Base-by-base conservation (phyloP, 2,113 vertebrate genomes). In the Alethe diademata region DNA sequence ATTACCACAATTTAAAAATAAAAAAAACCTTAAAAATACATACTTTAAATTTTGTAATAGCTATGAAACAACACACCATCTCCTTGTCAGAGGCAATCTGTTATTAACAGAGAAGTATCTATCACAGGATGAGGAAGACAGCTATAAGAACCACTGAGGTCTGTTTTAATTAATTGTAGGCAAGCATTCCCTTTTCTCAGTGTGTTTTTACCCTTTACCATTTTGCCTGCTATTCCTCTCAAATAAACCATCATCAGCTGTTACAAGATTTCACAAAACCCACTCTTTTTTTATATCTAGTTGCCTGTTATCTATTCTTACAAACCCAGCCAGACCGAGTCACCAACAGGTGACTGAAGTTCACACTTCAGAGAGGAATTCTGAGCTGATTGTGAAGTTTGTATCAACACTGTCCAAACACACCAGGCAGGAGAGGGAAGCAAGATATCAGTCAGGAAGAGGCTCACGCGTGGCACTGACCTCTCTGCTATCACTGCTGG, bases 1-100 rank as follows among this genome's bases (percentile, higher is more conserved):
- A 62, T 1, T 2, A 17, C 33, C 25, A 73, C 0, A 18, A 19
- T 4, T 11, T 3, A 14, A 33, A 43, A 43, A 23, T 5, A 14
- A 14, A 11, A 11, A n/a, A 40, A 31, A 13, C 31, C 20, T 57
- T 64, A 10, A 35, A 92, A 82, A 80, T 11, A 45, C 14, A 16
- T 51, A 51, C 2, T 71, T 40, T 11, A 31, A 40, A 28, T 45
- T 62, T n/a, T 26, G 13, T 7, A 64, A 69, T 72, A 8, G 58
- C 47, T 40, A 17, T 40, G 38, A 94, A 92, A 75, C 16, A 65
- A 51, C 8, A 48, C 5, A 50, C 12, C 11, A 50, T 28, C 53
- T 35, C 33, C 40, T 60, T 70, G 20, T n/a, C 36, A 69, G 57
- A 53, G 25, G 15, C 48, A 72, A 75, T 66, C 18, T 76, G 26